These are phyloP conservation scores for Steinernema carpocapsae DNA, from an alignment of 2,888 invertebrate species.

Conservation along the genomic window DNA sequence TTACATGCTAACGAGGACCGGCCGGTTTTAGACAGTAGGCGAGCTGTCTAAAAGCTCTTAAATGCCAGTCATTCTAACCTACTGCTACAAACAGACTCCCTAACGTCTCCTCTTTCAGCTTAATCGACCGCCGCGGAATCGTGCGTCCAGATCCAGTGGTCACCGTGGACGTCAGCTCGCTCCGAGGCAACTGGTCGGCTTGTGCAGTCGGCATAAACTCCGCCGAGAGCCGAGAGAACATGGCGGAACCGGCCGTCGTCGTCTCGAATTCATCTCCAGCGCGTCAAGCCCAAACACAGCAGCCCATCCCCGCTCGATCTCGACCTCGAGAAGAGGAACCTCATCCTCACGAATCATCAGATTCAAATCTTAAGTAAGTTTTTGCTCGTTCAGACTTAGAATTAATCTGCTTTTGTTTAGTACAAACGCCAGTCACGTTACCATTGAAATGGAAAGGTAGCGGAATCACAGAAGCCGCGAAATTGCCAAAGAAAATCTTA, in stretches of 20 bases:
- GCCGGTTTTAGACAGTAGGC: no score
- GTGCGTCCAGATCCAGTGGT: constrained; percentile 37
- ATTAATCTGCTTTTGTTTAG: not conserved
- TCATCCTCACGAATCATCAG: not conserved
- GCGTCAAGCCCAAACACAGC: no score
- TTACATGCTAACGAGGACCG: not conserved
- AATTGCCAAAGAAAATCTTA: not conserved
- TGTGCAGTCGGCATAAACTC: not conserved
- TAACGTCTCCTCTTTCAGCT: constrained; percentile 33
- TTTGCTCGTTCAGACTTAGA: not conserved
- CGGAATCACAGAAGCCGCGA: not conserved
- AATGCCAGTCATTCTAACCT: no score
- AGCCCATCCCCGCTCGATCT: constrained; percentile 5
- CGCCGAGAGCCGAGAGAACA: constrained; percentile 14
- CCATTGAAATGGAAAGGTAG: constrained; percentile 12
- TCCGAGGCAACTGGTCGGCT: not conserved
- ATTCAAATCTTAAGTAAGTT: not conserved
- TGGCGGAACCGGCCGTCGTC: not conserved
- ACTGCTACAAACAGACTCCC: no score
- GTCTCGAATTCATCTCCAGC: no score
- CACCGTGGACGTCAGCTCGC: constrained; percentile 37
- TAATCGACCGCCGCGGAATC: constrained; percentile 41
- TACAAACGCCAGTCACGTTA: not conserved
- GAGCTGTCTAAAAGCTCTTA: no score
- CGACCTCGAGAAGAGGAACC: constrained; percentile 20